These are phyloP conservation scores for Osmerus mordax DNA, from an alignment of 2,113 vertebrate species.

Conservation along the genomic window DNA sequence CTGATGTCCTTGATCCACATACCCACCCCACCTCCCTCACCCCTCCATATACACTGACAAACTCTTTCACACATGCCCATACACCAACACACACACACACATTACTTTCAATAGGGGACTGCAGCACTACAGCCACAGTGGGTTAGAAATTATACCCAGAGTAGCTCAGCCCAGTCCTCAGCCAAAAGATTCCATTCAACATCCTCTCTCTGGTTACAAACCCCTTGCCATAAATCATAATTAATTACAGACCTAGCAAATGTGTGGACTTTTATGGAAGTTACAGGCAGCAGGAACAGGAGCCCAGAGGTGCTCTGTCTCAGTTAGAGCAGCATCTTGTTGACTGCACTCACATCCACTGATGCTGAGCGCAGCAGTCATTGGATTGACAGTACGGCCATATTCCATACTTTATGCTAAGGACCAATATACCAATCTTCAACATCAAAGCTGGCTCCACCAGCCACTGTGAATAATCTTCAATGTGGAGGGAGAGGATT, in stretches of 20 bases:
- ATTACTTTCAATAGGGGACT: constrained; percentile 12
- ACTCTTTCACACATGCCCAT: no score
- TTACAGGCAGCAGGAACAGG: constrained; percentile 45
- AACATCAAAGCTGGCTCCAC: constrained; percentile 5
- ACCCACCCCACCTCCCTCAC: no score
- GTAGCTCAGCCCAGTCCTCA: constrained; percentile 23
- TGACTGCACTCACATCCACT: constrained; percentile 23
- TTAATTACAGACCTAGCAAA: constrained; percentile 61
- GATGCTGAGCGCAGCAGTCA: constrained; percentile 53
- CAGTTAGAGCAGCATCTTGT: constrained; percentile 5
- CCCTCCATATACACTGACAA: no score
- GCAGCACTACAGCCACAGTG: constrained; percentile 27
- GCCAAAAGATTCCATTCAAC: constrained; percentile 23
- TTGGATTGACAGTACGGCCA: constrained; percentile 3
- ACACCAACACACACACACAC: no score
- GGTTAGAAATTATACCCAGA: constrained; percentile 10
- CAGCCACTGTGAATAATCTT: not conserved
- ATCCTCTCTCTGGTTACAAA: constrained; percentile 16
- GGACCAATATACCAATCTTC: not conserved
- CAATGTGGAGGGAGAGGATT: not conserved
- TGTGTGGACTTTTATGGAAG: constrained; percentile 57
- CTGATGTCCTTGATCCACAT: no score
- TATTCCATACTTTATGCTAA: constrained; percentile 1
- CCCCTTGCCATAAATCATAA: constrained; percentile 54
- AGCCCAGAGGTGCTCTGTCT: constrained; percentile 26